These are phyloP conservation scores for Irena cyanogastra DNA, from an alignment of 2,113 vertebrate genomes.

Conservation along the genomic window DNA sequence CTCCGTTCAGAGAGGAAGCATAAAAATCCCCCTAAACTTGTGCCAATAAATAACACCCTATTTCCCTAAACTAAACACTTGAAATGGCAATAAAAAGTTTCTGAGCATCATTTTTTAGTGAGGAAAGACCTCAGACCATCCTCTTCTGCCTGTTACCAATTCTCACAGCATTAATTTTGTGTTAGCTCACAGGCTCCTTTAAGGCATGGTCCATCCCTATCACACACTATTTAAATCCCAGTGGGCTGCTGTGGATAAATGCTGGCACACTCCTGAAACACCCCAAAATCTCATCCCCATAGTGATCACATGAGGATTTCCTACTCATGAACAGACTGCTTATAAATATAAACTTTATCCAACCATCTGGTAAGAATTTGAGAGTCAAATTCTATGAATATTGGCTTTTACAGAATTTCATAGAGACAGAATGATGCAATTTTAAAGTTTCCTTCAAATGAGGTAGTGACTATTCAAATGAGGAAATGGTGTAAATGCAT, in stretches of 20 bases:
- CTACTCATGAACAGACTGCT: not conserved
- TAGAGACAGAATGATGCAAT: not conserved
- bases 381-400: not conserved
- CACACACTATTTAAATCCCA: not conserved
- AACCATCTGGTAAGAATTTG: not conserved
- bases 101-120: not conserved
- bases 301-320: not conserved
- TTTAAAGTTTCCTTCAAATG: not conserved
- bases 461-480: not conserved
- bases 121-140: not conserved
- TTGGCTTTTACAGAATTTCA: not conserved
- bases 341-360: not conserved
- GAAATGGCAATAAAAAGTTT: not conserved
- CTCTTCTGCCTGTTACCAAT: not conserved
- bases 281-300: not conserved
- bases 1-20: not conserved
- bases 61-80: not conserved
- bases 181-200: not conserved
- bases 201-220: not conserved
- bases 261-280: not conserved
- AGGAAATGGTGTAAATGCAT: not conserved
- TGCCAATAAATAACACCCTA: not conserved
- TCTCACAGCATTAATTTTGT: not conserved
- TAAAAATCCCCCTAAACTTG: not conserved
- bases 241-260: not conserved